These are phyloP conservation scores for Parnassius mnemosyne DNA, from an alignment of 2,888 invertebrate genomes.

Conservation along the genomic window DNA sequence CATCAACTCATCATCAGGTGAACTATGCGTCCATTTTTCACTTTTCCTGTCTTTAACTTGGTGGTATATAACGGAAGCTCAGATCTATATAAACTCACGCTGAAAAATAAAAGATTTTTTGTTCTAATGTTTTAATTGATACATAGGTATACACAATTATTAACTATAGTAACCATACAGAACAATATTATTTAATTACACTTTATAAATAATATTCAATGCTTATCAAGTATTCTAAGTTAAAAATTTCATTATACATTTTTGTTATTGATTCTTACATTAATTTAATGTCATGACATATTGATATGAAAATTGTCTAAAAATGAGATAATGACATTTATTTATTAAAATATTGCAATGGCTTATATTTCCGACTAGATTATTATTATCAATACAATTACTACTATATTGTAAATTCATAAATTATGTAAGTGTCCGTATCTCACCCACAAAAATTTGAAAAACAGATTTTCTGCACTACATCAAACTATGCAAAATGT, in stretches of 20 bases:
- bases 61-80: too few species aligned
- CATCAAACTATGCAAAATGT: background rate
- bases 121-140: constrained; percentile 38
- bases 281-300: constrained; percentile 29
- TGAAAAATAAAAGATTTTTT: constrained; percentile 35
- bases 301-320: constrained; percentile 36
- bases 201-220: constrained; percentile 38
- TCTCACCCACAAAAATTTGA: background rate
- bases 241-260: constrained; percentile 21
- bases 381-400: constrained; percentile 71
- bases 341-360: constrained; percentile 73
- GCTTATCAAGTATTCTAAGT: constrained; percentile 19
- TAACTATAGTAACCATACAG: constrained; percentile 57
- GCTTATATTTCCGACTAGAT: constrained; percentile 79
- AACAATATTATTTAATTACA: constrained; percentile 40
- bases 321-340: constrained; percentile 32
- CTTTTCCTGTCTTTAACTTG: too few species aligned
- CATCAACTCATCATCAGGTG: too few species aligned
- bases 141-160: constrained; percentile 42
- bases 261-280: constrained; percentile 31
- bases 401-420: constrained; percentile 57
- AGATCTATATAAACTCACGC: too few species aligned
- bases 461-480: background rate
- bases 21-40: too few species aligned
- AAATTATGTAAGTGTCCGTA: constrained; percentile 12